Evolutionary conservation across 1,140 invertebrate species (phyloP).

Genomic region (Helicorthomorpha holstii): DNA sequence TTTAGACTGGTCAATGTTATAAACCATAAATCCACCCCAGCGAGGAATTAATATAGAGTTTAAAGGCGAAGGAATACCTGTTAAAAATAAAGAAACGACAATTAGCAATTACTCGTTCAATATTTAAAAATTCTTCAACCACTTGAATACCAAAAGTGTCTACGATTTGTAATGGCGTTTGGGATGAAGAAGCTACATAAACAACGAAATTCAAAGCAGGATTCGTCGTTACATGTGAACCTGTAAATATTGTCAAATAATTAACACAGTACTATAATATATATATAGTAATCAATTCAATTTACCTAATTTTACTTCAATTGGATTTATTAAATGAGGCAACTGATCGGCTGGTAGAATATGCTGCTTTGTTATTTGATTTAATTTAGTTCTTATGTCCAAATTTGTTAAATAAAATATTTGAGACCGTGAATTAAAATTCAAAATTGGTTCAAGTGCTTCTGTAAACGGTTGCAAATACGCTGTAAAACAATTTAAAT

Average conservation of each 20-base stretch:
- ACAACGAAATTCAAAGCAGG: conserved; percentile 69
- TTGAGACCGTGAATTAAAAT: neutral
- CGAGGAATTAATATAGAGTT: conserved; percentile 71
- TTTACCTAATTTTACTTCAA: conserved; percentile 63
- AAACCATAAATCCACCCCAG: conserved; percentile 57
- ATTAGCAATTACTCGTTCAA: no score
- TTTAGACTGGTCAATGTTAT: conserved; percentile 20
- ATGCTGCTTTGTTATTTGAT: neutral
- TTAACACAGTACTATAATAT: neutral
- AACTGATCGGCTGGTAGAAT: neutral
- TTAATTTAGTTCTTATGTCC: neutral
- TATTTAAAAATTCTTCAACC: no score
- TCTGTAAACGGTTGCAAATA: neutral
- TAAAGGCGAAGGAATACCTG: conserved; percentile 15
- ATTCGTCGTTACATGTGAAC: conserved; percentile 56
- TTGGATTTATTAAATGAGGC: conserved; percentile 34
- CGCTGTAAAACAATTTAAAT: neutral
- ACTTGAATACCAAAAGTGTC: no score
- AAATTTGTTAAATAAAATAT: neutral
- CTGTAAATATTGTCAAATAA: neutral
- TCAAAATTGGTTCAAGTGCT: neutral
- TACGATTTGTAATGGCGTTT: conserved; percentile 49
- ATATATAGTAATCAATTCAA: neutral
- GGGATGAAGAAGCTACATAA: conserved; percentile 54
- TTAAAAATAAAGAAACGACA: no score